Conservation (phyloP, 2,113 vertebrate species). For the Syrrhaptes paradoxus region DNA sequence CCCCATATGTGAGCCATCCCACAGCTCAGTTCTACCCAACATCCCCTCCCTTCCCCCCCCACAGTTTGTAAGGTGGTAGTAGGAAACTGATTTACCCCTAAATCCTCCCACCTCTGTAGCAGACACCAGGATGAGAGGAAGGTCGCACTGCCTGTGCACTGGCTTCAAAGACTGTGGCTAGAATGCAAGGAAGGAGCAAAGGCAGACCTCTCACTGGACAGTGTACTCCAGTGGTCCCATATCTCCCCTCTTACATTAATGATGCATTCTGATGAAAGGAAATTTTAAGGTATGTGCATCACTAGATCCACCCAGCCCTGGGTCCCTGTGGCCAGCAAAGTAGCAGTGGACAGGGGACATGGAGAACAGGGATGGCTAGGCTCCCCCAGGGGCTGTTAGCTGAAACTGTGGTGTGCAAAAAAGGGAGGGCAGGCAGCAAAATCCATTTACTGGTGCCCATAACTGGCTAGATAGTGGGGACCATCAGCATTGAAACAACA, state of each 20-base stretch:
- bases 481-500: background rate
- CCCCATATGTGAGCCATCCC: background rate
- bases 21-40: background rate
- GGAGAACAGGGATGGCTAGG: background rate
- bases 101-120: background rate
- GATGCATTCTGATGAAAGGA: background rate
- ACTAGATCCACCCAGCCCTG: background rate
- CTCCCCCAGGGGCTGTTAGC: background rate
- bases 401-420: background rate
- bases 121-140: background rate
- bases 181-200: background rate
- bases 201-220: background rate
- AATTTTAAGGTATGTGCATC: background rate
- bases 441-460: background rate
- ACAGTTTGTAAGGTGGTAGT: background rate
- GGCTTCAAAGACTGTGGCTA: background rate
- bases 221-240: fast-evolving
- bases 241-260: background rate
- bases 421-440: background rate
- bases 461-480: background rate
- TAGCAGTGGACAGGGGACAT: fast-evolving
- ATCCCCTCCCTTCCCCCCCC: background rate
- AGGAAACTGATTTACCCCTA: background rate
- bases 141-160: background rate
- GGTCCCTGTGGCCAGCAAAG: background rate